Base-by-base conservation (phyloP, 2,888 invertebrate genomes). In the Hermaeophaga mercurialis region DNA sequence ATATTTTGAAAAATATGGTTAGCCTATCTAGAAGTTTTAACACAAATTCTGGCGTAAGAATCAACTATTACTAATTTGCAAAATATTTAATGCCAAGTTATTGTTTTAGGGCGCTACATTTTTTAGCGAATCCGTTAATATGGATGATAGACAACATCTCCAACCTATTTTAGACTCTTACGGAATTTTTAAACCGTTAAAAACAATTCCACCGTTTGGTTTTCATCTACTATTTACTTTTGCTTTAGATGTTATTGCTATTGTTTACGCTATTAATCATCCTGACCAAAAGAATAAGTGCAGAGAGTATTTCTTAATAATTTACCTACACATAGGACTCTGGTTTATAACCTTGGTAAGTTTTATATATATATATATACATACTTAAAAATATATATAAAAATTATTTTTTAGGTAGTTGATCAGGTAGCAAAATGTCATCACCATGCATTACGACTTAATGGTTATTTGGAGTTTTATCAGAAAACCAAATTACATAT, bases 381-480 rank as follows among this genome's bases (percentile, higher is more conserved):
- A 22, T n/a, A n/a, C n/a, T n/a, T 22, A 22, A 6, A 6, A 22
- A 22, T 22, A 22, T 22, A 22, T 26, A 11, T 34, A 24, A 38
- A 41, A 19, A 12, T 11, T 55, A n/a, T 14, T 6, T 44, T 73
- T 14, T 66, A 85, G 85, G 64, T 84, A 17, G 74, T 84, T 54
- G 84, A 87, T 75, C 82, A 84, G 68, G 71, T 84, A 44, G 76
- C 84, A 0, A 84, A 84, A 70, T 75, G 75, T 24, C 81, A 80
- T 66, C 88, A 88, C 68, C 82, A 85, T 58, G 77, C 80, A 59
- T 72, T 87, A 33, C 79, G 86, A 54, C 77, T 87, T 59, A 82
- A 82, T 67, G 88, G 88, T 1, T 87, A 87, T 68, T 79, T 87
- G 55, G 86, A 88, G 47, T 88, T 88, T 70, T 84, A 87, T 72